phyloP scores from a whole-genome alignment of 2,797 vertebrate species.

The Gobionotothen gibberifrons region DNA sequence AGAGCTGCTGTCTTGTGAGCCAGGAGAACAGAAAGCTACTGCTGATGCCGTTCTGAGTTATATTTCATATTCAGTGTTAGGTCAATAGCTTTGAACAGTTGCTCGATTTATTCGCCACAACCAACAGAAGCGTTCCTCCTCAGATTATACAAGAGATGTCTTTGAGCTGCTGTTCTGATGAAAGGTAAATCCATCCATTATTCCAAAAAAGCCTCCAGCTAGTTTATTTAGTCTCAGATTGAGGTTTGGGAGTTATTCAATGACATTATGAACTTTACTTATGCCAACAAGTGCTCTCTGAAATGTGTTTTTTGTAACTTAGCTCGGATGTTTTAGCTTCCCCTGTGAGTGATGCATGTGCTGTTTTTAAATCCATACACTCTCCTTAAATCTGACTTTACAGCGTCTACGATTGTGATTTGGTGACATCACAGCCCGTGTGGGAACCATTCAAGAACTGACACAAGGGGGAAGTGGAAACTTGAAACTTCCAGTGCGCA shows the following conservation, averaged over 20 bases:
- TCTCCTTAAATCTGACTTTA: neutral
- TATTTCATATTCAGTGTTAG: neutral
- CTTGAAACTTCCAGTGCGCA: neutral
- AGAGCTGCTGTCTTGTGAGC: slow-evolving; percentile 11
- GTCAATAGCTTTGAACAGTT: neutral
- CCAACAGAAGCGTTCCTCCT: neutral
- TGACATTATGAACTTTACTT: neutral
- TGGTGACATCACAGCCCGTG: neutral
- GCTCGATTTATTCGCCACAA: neutral
- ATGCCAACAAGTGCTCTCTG: neutral
- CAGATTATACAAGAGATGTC: neutral
- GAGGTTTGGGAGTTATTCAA: neutral
- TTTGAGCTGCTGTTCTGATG: slow-evolving; percentile 7
- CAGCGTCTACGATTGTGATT: accelerated
- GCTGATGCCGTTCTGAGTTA: neutral
- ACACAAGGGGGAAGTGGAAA: neutral
- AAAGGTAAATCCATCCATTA: slow-evolving; percentile 21
- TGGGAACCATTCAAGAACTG: too few species aligned
- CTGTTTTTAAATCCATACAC: neutral
- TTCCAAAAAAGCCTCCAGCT: neutral
- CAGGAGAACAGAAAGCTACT: neutral
- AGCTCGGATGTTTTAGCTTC: neutral
- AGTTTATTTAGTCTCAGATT: neutral
- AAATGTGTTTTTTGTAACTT: neutral
- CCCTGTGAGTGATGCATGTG: neutral